Evolutionary conservation across 2,888 invertebrate species (phyloP), one percentile per base, ranked within the genome.

Genomic region (Ypsolopha sequella): DNA sequence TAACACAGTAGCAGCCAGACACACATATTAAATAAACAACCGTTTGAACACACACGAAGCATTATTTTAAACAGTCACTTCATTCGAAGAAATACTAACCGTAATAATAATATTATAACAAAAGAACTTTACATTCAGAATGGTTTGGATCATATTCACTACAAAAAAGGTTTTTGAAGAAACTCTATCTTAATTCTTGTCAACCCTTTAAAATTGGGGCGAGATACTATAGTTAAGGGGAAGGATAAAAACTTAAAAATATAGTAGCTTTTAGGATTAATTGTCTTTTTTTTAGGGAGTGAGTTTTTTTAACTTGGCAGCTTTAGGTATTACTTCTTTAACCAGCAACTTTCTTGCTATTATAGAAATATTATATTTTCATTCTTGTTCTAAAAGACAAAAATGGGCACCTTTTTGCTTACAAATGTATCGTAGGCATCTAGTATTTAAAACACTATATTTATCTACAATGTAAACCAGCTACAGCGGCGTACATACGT

Each of bases 371-470:
- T 14, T 9, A 43, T 43, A 13, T 43, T 43, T 24, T 43, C 24
- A 24, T 24, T 4, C 14, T 43, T 43, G 14, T 43, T 43, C 13
- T 8, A 14, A 24, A 43, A 13, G 24, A 14, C 43, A 43, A 43
- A 43, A 43, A 43, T 43, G 4, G 24, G 2, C 2, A 24, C 2
- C 24, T 24, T 4, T 24, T 24, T 24, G 2, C 4, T 24, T 24
- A 2, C 0, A 41, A 14, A 43, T 14, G 2, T 43, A 9, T 8
- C 6, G 2, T 8, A 13, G 41, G 13, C 14, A 13, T 73, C 77
- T 75, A 72, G 74, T 76, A 75, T 75, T 66, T 66, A 57, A 64
- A 67, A 69, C 73, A 70, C 73, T 79, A 80, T 80, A 24, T 79
- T 81, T 80, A 80, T 79, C 67, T 24, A 51, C 38, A 34, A 14